These are phyloP conservation scores for Dichetophora obliterata DNA, from an alignment of 2,888 invertebrate species.

Conservation along the genomic window DNA sequence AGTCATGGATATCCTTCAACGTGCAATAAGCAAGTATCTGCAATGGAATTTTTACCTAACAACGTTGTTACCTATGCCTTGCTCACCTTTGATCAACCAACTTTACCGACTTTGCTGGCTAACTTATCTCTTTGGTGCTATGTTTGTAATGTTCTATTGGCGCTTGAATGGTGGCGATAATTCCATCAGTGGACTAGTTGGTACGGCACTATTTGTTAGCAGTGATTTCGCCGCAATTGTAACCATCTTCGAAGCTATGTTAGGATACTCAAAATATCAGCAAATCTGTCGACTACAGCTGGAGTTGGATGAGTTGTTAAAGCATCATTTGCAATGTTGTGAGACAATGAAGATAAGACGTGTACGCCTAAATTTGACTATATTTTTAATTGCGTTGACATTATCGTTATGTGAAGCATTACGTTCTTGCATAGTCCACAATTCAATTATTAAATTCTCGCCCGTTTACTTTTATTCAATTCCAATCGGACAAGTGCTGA, in stretches of 20 bases:
- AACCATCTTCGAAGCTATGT: conserved; percentile 20
- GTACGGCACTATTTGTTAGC: conserved; percentile 45
- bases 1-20: neutral
- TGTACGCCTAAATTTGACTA: neutral
- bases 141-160: conserved; percentile 39
- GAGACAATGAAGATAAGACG: neutral
- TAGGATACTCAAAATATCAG: neutral
- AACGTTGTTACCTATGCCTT: conserved; percentile 34
- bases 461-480: conserved; percentile 27
- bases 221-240: conserved; percentile 32
- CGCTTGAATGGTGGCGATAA: conserved; percentile 35
- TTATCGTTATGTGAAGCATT: conserved; percentile 20
- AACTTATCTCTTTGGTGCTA: conserved; percentile 8
- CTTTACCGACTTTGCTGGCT: conserved; percentile 39
- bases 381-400: neutral
- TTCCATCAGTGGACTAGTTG: conserved; percentile 45
- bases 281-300: conserved; percentile 15
- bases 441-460: neutral
- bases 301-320: conserved; percentile 31
- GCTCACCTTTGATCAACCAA: conserved; percentile 24
- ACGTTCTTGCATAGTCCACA: neutral
- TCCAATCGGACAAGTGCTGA: conserved; percentile 11
- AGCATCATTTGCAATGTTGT: conserved; percentile 14
- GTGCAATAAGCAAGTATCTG: neutral
- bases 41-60: conserved; percentile 26